Percentiles rank a stretch among this genome's conserved stretches.
Conservation (phyloP, 1,140 invertebrate genomes). For the Dreissena rostriformis region DNA sequence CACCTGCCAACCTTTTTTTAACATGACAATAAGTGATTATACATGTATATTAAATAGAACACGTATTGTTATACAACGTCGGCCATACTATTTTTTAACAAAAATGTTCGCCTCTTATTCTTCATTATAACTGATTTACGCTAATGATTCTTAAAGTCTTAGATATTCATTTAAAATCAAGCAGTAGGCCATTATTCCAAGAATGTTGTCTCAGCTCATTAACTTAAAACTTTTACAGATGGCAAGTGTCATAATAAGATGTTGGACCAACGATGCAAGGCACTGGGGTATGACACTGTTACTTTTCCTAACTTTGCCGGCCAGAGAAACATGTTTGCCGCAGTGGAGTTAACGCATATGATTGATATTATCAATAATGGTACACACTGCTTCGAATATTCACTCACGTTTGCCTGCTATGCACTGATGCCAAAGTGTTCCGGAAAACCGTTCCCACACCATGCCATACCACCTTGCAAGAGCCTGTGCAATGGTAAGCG, state of each 20-base stretch:
- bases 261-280: constrained; percentile 55
- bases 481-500: constrained; percentile 75
- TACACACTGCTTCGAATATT: constrained; percentile 71
- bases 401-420: constrained; percentile 68
- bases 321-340: constrained; percentile 49
- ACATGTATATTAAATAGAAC: too few relatives aligned
- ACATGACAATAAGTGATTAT: too few relatives aligned
- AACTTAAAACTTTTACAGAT: constrained; percentile 49
- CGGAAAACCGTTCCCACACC: constrained; percentile 56
- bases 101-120: too few relatives aligned
- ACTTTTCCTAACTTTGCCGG: constrained; percentile 71
- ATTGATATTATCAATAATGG: constrained; percentile 60
- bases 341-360: constrained; percentile 41
- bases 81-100: too few relatives aligned
- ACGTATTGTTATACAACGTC: too few relatives aligned
- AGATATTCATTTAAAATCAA: too few relatives aligned
- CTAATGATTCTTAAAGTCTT: too few relatives aligned
- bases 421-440: constrained; percentile 72
- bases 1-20: too few relatives aligned
- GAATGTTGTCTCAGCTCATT: too few relatives aligned
- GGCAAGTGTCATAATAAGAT: constrained; percentile 60
- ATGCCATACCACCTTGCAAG: constrained; percentile 73
- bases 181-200: too few relatives aligned
- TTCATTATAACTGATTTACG: too few relatives aligned
- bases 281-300: constrained; percentile 63